These are phyloP conservation scores for Electrona antarctica DNA, from an alignment of 2,113 vertebrate genomes.

Conservation along the genomic window DNA sequence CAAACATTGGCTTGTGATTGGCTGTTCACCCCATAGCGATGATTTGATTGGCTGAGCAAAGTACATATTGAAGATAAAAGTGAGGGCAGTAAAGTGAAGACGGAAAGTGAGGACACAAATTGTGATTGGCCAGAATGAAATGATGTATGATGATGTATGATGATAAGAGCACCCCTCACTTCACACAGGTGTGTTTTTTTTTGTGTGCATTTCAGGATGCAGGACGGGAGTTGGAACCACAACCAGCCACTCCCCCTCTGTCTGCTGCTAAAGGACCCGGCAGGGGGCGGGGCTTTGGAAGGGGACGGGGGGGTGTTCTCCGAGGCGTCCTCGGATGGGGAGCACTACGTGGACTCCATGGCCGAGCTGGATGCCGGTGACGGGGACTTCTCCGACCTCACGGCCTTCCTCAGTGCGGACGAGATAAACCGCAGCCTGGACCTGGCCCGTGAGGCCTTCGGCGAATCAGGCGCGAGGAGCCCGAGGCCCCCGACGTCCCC, in stretches of 20 bases:
- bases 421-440: conserved; percentile 93
- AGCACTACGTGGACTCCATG: conserved; percentile 82
- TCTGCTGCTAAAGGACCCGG: conserved; percentile 74
- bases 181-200: neutral
- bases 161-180: too few species aligned
- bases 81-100: too few species aligned
- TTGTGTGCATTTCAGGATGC: conserved; percentile 81
- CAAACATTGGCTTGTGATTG: too few species aligned
- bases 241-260: conserved; percentile 77
- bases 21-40: too few species aligned
- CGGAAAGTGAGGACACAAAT: too few species aligned
- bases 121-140: too few species aligned
- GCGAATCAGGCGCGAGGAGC: conserved; percentile 46
- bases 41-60: too few species aligned
- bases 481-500: conserved; percentile 58
- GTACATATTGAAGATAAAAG: too few species aligned
- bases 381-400: conserved; percentile 83
- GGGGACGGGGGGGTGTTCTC: conserved; percentile 76
- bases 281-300: conserved; percentile 66
- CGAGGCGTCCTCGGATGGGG: conserved; percentile 82
- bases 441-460: conserved; percentile 89
- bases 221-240: conserved; percentile 82
- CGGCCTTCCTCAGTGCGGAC: conserved; percentile 92
- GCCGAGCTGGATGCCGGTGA: conserved; percentile 81
- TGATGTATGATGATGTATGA: too few species aligned